Conservation (phyloP, 2,797 vertebrate species). For the Danio tinwini region DNA sequence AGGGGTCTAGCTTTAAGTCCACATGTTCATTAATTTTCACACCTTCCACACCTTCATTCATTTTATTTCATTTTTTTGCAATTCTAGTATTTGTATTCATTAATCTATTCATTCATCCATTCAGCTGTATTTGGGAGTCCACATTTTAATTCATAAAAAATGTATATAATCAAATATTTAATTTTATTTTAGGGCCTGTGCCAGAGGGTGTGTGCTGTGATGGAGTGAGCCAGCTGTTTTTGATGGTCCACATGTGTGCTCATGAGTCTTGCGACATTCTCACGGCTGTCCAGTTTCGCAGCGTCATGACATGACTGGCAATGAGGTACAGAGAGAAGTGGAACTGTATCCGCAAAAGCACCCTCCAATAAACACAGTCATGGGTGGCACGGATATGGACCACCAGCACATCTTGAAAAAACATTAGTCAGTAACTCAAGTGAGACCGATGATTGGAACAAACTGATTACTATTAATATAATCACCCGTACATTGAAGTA, state of each 20-base stretch:
- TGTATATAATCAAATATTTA: neutral
- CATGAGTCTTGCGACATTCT: slow-evolving; percentile 52
- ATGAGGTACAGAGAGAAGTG: slow-evolving; percentile 37
- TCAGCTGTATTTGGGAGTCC: no score
- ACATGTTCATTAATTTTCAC: no score
- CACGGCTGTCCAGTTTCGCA: slow-evolving; percentile 64
- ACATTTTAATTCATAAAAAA: neutral
- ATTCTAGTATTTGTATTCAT: no score
- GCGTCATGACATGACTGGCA: slow-evolving; percentile 34
- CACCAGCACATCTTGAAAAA: neutral
- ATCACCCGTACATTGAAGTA: neutral
- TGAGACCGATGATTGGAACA: slow-evolving; percentile 1
- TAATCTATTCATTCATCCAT: no score
- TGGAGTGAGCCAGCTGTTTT: slow-evolving; percentile 26
- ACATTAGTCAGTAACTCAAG: slow-evolving; percentile 10
- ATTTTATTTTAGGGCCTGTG: neutral
- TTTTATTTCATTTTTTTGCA: no score
- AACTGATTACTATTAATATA: slow-evolving; percentile 8
- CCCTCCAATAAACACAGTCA: slow-evolving; percentile 42
- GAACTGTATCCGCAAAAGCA: neutral
- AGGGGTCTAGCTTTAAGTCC: no score
- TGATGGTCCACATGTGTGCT: slow-evolving; percentile 25
- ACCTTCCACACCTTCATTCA: no score
- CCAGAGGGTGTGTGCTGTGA: slow-evolving; percentile 1
- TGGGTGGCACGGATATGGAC: slow-evolving; percentile 23